Percentiles rank a stretch among this genome's conserved stretches.
These are phyloP conservation scores for Leucoptera coffeella DNA, from an alignment of 2,888 invertebrate genomes.

Conservation along the genomic window DNA sequence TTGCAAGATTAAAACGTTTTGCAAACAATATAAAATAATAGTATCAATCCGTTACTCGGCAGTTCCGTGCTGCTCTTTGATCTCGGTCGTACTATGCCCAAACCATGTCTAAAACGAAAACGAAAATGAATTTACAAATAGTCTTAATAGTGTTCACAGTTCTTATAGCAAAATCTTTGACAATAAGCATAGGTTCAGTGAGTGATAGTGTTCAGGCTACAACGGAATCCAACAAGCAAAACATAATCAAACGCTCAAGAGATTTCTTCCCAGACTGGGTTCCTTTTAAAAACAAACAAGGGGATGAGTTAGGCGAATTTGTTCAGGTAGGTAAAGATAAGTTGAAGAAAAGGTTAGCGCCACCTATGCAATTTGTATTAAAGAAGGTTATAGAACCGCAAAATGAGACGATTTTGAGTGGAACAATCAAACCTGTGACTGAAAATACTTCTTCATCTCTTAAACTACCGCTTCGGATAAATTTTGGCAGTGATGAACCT, in stretches of 20 bases:
- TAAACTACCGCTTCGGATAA: no score
- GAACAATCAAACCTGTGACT: no score
- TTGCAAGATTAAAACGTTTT: conserved; percentile 32
- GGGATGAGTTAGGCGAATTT: conserved; percentile 30
- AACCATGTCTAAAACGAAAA: no score
- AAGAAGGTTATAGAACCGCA: conserved; percentile 21
- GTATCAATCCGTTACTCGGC: conserved; percentile 23
- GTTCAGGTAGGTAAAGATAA: conserved; percentile 23
- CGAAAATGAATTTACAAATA: no score
- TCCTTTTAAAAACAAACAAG: conserved; percentile 38
- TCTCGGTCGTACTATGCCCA: no score
- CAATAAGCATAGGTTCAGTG: conserved; percentile 21
- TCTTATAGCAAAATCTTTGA: no score
- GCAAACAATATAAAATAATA: conserved; percentile 50
- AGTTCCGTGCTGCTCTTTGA: no score
- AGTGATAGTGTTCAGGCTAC: conserved; percentile 11
- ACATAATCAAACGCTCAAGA: conserved; percentile 9
- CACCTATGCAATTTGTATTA: conserved; percentile 24
- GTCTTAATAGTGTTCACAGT: no score
- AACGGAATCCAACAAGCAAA: conserved; percentile 18
- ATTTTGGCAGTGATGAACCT: no score
- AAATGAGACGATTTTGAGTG: no score
- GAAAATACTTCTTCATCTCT: no score
- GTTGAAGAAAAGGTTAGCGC: conserved; percentile 23
- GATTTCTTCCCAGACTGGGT: conserved; percentile 41